Percentiles rank a stretch among this genome's conserved stretches.
phyloP scores from a whole-genome alignment of 2,797 vertebrate species.

The Sarcophilus harrisii region DNA sequence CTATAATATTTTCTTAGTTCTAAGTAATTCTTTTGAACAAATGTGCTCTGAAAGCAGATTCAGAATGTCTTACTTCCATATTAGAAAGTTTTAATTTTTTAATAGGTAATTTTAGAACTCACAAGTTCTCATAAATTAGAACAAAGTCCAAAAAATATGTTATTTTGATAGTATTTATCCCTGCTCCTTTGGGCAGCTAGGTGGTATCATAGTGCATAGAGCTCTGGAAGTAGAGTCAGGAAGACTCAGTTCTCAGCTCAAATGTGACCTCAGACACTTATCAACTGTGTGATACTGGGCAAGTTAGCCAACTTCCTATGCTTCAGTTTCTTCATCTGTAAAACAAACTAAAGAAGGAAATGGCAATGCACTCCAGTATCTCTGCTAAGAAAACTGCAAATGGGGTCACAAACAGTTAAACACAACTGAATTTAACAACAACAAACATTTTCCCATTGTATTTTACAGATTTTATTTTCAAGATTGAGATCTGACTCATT shows the following conservation, averaged over 20 bases:
- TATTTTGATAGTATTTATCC: background rate
- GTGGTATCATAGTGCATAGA: background rate
- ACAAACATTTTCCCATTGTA: background rate
- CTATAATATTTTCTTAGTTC: constrained; percentile 23
- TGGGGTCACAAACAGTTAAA: background rate
- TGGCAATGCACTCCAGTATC: background rate
- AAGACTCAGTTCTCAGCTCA: background rate
- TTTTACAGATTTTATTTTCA: constrained; percentile 40
- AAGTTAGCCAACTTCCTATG: background rate
- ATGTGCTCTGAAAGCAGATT: background rate
- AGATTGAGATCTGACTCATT: constrained; percentile 22
- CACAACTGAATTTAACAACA: background rate
- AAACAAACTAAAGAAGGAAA: background rate
- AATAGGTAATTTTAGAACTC: constrained; percentile 47
- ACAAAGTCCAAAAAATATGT: constrained; percentile 2
- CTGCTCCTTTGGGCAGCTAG: background rate
- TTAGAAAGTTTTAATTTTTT: constrained; percentile 54
- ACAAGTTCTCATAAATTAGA: constrained; percentile 37
- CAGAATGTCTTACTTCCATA: background rate
- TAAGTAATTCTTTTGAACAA: background rate
- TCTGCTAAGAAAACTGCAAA: background rate
- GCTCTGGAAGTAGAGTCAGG: background rate
- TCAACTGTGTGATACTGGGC: background rate
- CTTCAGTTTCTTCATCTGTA: background rate
- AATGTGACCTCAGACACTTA: background rate